phyloP scores from a whole-genome alignment of 64 coral and sea anemone genomes.

The Astreopora myriophthalma region DNA sequence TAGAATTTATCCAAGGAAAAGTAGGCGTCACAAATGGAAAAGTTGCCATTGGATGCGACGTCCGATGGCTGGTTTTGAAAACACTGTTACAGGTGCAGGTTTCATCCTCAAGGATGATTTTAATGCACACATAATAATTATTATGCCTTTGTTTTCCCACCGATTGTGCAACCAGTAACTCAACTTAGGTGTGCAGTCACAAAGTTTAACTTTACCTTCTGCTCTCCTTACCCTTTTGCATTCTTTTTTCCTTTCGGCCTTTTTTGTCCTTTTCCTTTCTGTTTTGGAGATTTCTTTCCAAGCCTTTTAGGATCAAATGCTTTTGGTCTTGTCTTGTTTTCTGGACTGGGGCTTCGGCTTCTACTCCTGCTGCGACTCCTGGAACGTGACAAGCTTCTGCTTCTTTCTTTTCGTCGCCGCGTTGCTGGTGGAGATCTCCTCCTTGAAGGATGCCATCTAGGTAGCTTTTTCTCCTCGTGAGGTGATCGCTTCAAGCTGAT shows the following conservation, averaged over 20 bases:
- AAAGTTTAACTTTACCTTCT: neutral
- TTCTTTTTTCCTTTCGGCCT: conserved; percentile 19
- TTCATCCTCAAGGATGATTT: no score
- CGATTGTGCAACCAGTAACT: no score
- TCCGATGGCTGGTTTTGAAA: no score
- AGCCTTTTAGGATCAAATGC: conserved; percentile 36
- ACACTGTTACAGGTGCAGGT: no score
- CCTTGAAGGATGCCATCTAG: conserved; percentile 82
- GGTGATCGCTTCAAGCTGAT: conserved; percentile 22
- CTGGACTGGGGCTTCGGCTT: conserved; percentile 59
- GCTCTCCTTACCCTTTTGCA: neutral
- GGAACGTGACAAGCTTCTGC: conserved; percentile 56
- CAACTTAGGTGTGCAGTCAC: no score
- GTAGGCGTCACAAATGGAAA: no score
- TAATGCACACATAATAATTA: no score
- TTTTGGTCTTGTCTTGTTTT: conserved; percentile 38
- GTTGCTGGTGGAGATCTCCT: conserved; percentile 58
- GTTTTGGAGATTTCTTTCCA: conserved; percentile 37
- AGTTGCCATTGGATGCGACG: no score
- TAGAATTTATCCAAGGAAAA: no score
- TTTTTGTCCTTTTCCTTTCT: conserved; percentile 40
- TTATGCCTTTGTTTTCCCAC: no score
- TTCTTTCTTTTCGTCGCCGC: conserved; percentile 66
- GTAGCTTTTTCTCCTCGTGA: conserved; percentile 44
- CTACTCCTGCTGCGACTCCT: conserved; percentile 40